A percentile compares a stretch with the other conserved stretches of the same genome.
Evolutionary conservation across 2,888 invertebrate genomes (phyloP).

Genomic region (Conchocele bisecta): DNA sequence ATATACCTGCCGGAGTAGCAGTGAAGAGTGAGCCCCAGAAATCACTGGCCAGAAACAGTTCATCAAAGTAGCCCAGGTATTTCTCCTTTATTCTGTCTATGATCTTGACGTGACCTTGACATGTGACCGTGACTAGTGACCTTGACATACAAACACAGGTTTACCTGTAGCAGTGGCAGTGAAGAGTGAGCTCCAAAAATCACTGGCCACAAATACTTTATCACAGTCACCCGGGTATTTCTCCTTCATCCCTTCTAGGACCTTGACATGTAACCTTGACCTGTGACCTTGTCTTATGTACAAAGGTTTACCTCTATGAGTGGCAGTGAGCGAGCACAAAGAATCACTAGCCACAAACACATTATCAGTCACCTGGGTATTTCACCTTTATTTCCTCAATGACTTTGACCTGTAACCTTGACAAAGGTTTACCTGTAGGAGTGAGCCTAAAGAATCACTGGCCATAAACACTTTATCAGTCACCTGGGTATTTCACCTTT

Average conservation of each 20-base stretch:
- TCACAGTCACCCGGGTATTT: slow-evolving; percentile 66
- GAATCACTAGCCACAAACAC: slow-evolving; percentile 93
- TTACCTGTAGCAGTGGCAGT: slow-evolving; percentile 85
- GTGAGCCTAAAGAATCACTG: neutral
- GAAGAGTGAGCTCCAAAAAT: slow-evolving; percentile 84
- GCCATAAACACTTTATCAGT: neutral
- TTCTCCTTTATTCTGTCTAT: slow-evolving; percentile 86
- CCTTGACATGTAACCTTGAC: slow-evolving; percentile 88
- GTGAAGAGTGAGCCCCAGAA: neutral
- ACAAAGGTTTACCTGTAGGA: neutral
- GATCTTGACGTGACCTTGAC: slow-evolving; percentile 87
- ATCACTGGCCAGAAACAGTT: slow-evolving; percentile 89
- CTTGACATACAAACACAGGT: too few species aligned
- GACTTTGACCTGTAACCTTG: too few species aligned
- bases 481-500: neutral
- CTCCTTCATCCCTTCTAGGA: slow-evolving; percentile 87
- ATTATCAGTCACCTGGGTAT: slow-evolving; percentile 86
- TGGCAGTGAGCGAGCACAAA: slow-evolving; percentile 91
- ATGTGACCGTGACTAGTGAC: too few species aligned
- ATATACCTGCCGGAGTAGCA: neutral
- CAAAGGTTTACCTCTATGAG: slow-evolving; percentile 49
- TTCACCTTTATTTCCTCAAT: too few species aligned
- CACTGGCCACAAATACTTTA: neutral
- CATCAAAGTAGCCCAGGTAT: slow-evolving; percentile 86
- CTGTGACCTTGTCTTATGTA: slow-evolving; percentile 87